Evolutionary conservation across 2,888 invertebrate genomes (phyloP), one percentile per base, ranked within the genome.

Genomic region (Didymodactylos carnosus): DNA sequence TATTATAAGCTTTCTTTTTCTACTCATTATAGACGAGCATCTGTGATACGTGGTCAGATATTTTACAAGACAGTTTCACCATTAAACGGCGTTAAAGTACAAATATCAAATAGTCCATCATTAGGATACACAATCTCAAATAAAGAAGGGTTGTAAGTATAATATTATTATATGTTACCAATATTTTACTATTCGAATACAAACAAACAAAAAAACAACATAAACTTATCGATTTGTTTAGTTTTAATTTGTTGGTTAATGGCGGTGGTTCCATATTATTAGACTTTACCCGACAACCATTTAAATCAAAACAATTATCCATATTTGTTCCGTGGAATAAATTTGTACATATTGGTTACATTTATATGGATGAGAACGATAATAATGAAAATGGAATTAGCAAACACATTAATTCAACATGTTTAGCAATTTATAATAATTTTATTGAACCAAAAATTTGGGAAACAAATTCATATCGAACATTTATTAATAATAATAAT

Each of bases 191-290:
- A 19, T 49, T 19, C 23, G 25, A 25, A 70, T 35, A 35, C n/a
- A 70, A 35, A 29, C 25, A 77, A 74, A 41, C 40, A 19, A 16
- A 10, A 76, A 23, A 53, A 29, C 11, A n/a, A 11, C 11, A 46
- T 71, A 70, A 25, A 14, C 39, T n/a, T 19, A 49, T 43, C 13
- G 35, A 73, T 53, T 72, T 53, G 77, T 83, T 76, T 83, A 94
- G 94, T 90, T 99, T 97, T 87, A 98, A 99, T 86, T 90, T 99
- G 75, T 86, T 98, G 80, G 95, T 98, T 76, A 97, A 99, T 84
- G 98, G 98, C 23, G 98, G 97, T 70, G 94, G 94, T 41, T 94
- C 94, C 3, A 93, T 98, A 75, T 94, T 92, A 27, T 86, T 98
- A 78, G 92, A 94, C 85, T 94, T 98, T 86, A 92, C 94, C 83